Percentiles rank a stretch among this genome's conserved stretches.
Conservation (phyloP, 1,140 invertebrate genomes). For the Papilio machaon region DNA sequence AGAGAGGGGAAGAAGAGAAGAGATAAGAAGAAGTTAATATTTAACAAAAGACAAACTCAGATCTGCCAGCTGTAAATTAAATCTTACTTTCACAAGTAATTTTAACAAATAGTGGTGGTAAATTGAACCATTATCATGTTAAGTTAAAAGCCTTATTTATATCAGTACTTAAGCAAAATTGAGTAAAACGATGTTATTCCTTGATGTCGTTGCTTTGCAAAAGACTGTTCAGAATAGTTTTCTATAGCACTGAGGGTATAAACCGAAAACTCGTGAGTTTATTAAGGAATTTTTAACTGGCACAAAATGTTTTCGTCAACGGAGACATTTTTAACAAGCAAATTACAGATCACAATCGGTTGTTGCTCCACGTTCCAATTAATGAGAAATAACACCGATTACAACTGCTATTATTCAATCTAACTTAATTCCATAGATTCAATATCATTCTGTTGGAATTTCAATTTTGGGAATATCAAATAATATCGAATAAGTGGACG, state of each 20-base stretch:
- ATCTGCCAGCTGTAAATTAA: background rate
- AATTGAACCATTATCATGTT: background rate
- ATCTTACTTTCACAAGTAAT: background rate
- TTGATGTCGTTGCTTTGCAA: too few species aligned
- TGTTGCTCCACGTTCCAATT: background rate
- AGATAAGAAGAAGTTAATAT: background rate
- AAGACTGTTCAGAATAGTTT: too few species aligned
- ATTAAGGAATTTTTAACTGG: too few species aligned
- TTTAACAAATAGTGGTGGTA: background rate
- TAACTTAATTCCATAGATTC: background rate
- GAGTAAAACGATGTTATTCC: too few species aligned
- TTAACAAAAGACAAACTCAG: background rate
- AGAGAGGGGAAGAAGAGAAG: too few species aligned
- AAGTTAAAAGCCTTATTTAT: slow-evolving; percentile 1
- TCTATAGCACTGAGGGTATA: too few species aligned
- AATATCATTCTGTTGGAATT: background rate
- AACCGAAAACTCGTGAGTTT: too few species aligned
- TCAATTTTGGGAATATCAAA: background rate
- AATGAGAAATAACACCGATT: slow-evolving; percentile 1
- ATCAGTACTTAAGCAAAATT: too few species aligned
- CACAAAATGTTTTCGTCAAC: background rate
- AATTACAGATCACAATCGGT: slow-evolving; percentile 9
- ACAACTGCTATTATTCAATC: slow-evolving; percentile 1
- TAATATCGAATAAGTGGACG: background rate
- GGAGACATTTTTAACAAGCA: background rate